phyloP scores from a whole-genome alignment of 2,888 invertebrate genomes.

The Lysandra bellargus region DNA sequence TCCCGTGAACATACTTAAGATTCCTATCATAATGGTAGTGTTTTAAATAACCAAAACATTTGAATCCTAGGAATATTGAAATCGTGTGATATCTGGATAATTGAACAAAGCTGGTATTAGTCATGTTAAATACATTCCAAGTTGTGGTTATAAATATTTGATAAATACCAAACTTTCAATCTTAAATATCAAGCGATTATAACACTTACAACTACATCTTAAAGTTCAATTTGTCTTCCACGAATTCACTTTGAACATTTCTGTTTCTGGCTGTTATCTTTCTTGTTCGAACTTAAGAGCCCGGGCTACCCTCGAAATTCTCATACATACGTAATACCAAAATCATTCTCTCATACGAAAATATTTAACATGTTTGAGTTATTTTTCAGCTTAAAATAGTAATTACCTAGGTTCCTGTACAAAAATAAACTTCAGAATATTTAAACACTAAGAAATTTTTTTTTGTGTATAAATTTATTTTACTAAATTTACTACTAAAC shows the following conservation, averaged over 20 bases:
- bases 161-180: background rate
- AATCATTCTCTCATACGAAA: too few species aligned
- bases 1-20: too few species aligned
- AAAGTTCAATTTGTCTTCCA: background rate
- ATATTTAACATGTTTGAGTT: too few species aligned
- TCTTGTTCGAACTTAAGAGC: background rate
- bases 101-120: background rate
- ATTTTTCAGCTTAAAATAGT: too few species aligned
- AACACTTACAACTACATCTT: background rate
- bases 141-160: background rate
- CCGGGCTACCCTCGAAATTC: too few species aligned
- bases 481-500: too few species aligned
- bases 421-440: too few species aligned
- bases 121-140: background rate
- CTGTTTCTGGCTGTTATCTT: constrained; percentile 15
- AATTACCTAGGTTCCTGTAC: too few species aligned
- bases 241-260: constrained; percentile 1
- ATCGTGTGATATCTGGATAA: background rate
- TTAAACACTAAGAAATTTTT: too few species aligned
- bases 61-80: background rate
- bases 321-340: too few species aligned
- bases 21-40: background rate
- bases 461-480: too few species aligned
- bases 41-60: background rate
- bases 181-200: background rate